These are phyloP conservation scores for Raja brachyura DNA, from an alignment of 2,113 vertebrate species.

Conservation along the genomic window DNA sequence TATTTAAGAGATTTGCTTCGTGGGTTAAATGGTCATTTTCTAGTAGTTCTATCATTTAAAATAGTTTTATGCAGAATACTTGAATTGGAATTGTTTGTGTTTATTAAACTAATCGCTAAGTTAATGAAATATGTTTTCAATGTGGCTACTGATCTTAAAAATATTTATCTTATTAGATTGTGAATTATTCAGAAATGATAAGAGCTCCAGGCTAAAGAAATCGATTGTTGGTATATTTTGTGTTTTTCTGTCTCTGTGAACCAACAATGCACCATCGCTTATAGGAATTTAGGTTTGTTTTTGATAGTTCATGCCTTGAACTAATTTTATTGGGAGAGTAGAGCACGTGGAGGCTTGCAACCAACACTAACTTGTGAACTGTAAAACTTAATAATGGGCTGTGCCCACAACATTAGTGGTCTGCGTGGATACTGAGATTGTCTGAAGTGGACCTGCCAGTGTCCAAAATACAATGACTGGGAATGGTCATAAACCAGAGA, in stretches of 20 bases:
- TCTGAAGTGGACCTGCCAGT: neutral
- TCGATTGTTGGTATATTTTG: slow-evolving; percentile 18
- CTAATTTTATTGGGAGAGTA: neutral
- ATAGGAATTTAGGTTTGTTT: neutral
- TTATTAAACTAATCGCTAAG: neutral
- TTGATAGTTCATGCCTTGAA: neutral
- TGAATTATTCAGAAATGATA: slow-evolving; percentile 20
- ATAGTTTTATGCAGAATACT: slow-evolving; percentile 65
- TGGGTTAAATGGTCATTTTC: slow-evolving; percentile 60
- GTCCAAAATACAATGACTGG: neutral
- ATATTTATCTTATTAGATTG: slow-evolving; percentile 23
- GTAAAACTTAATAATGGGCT: neutral
- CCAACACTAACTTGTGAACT: neutral
- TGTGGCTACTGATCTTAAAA: slow-evolving; percentile 10
- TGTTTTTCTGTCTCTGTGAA: slow-evolving; percentile 30
- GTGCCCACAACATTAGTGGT: neutral
- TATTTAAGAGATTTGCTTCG: slow-evolving; percentile 38
- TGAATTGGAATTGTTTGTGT: slow-evolving; percentile 15
- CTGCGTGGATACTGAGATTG: too few relatives aligned
- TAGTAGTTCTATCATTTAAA: slow-evolving; percentile 63
- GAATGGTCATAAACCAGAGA: neutral
- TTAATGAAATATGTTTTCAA: slow-evolving; percentile 37
- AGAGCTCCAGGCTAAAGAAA: neutral
- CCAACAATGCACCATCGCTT: neutral
- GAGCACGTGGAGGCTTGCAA: too few relatives aligned